Evolutionary conservation across 2,797 vertebrate species (phyloP).

Genomic region (Crenuchus spilurus): DNA sequence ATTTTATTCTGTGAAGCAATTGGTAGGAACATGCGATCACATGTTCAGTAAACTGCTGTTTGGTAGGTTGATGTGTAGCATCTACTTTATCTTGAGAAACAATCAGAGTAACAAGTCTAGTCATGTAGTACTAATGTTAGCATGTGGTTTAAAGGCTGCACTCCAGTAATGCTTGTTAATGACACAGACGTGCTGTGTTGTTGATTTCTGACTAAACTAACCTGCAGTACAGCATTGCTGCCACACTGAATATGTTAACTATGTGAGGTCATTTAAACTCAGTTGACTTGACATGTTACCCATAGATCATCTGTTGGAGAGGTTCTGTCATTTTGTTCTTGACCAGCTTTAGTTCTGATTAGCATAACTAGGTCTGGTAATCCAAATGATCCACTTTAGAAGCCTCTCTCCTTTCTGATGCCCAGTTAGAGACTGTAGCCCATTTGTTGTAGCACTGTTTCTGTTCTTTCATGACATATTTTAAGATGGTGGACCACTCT

Average conservation of each 20-base stretch:
- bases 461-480: too few species aligned
- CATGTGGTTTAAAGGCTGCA: neutral
- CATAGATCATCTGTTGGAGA: neutral
- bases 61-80: neutral
- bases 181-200: too few species aligned
- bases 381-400: too few species aligned
- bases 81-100: neutral
- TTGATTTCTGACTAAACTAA: neutral
- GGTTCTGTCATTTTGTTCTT: neutral
- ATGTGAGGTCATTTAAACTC: neutral
- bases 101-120: neutral
- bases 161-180: too few species aligned
- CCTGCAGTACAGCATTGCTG: neutral
- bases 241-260: neutral
- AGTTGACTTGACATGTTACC: neutral
- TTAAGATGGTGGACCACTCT: too few species aligned
- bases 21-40: slow-evolving; percentile 19
- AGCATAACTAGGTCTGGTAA: too few species aligned
- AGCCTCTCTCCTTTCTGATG: too few species aligned
- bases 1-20: slow-evolving; percentile 28
- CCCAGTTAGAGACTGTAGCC: too few species aligned
- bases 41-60: neutral
- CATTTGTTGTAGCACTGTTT: too few species aligned
- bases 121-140: neutral
- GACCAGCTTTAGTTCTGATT: neutral